phyloP scores from a whole-genome alignment of 1,140 invertebrate species.

The Cyphomyrmex costatus region DNA sequence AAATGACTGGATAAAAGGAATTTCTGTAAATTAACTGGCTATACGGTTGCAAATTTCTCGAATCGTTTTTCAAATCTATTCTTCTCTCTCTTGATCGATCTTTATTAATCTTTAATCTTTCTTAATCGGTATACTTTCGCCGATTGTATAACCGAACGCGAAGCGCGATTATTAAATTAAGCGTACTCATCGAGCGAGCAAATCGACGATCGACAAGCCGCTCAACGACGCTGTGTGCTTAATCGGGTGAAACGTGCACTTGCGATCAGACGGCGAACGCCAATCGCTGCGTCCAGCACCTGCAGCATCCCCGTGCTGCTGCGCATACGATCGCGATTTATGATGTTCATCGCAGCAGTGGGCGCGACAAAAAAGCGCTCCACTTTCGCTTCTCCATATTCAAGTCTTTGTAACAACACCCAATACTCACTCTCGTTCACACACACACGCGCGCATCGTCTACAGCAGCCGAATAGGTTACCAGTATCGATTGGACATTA shows the following conservation, averaged over 20 bases:
- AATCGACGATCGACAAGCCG: slow-evolving; percentile 29
- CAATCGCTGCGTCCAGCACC: slow-evolving; percentile 30
- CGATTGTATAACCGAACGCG: background rate
- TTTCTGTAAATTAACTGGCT: background rate
- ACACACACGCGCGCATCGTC: background rate
- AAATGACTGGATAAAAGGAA: background rate
- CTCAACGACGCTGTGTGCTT: slow-evolving; percentile 27
- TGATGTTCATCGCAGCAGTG: slow-evolving; percentile 38
- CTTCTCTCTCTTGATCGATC: background rate
- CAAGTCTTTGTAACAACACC: slow-evolving; percentile 42
- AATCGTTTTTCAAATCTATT: background rate
- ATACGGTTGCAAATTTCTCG: background rate
- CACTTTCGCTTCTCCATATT: slow-evolving; percentile 57
- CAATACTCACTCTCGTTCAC: background rate
- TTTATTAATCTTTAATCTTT: background rate
- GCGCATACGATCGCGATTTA: slow-evolving; percentile 58
- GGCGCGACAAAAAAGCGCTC: slow-evolving; percentile 43
- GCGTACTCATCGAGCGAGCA: background rate
- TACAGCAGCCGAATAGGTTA: slow-evolving; percentile 39
- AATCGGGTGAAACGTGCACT: slow-evolving; percentile 67
- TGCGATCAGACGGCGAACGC: slow-evolving; percentile 56
- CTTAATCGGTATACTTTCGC: background rate
- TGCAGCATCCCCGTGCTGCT: slow-evolving; percentile 7
- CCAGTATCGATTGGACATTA: slow-evolving; percentile 57
- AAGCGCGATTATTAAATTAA: slow-evolving; percentile 43